phyloP scores from a whole-genome alignment of 2,797 vertebrate species.

The Hipposideros larvatus region DNA sequence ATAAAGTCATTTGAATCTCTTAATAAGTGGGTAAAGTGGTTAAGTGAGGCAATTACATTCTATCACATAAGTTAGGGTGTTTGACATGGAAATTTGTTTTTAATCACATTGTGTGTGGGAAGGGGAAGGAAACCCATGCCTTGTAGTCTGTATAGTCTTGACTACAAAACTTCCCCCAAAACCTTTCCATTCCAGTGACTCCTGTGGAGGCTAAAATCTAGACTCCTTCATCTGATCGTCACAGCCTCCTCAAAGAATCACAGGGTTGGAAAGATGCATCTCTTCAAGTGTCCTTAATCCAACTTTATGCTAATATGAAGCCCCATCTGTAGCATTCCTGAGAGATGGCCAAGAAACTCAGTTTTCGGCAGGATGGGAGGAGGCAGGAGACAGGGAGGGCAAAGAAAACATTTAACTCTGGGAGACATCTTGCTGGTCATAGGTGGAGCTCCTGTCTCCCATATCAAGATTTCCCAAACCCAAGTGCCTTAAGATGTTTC shows the following conservation, averaged over 20 bases:
- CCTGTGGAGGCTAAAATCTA: constrained; percentile 2
- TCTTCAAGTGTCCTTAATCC: background rate
- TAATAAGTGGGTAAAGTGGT: background rate
- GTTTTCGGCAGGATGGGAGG: background rate
- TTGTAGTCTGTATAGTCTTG: background rate
- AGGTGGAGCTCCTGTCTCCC: background rate
- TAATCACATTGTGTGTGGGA: background rate
- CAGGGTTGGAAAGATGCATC: background rate
- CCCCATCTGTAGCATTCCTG: background rate
- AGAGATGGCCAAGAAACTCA: background rate
- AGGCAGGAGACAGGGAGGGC: background rate
- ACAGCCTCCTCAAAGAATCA: background rate
- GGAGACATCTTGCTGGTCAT: background rate
- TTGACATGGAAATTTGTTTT: constrained; percentile 8
- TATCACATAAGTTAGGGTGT: background rate
- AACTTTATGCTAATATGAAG: background rate
- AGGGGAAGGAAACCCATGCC: background rate
- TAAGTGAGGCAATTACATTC: background rate
- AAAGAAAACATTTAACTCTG: background rate
- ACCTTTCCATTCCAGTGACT: background rate
- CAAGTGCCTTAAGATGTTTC: background rate
- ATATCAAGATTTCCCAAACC: background rate
- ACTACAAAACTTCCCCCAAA: constrained; percentile 15
- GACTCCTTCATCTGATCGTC: background rate
- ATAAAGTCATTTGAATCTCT: constrained; percentile 1